Conservation (phyloP, 64 coral and sea anemone genomes). For the Actinia tenebrosa region DNA sequence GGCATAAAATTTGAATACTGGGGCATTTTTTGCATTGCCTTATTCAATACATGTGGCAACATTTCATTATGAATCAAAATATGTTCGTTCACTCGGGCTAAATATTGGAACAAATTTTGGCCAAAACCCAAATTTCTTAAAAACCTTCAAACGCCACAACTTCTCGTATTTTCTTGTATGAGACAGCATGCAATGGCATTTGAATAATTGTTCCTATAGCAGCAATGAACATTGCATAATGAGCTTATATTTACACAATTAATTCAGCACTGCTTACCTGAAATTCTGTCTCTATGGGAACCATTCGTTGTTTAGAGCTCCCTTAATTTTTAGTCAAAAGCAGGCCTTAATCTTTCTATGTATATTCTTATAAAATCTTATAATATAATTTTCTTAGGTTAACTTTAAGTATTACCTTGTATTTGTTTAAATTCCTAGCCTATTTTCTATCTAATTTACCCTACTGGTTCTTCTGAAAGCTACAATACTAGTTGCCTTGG, state of each 20-base stretch:
- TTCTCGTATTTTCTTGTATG: neutral
- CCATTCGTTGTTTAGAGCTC: neutral
- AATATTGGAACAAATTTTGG: neutral
- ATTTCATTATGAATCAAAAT: too few relatives aligned
- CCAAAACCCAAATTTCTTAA: neutral
- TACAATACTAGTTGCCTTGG: neutral
- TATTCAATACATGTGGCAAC: too few relatives aligned
- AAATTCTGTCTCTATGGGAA: neutral
- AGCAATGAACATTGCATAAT: neutral
- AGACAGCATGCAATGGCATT: neutral
- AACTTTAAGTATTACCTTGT: neutral
- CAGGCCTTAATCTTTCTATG: neutral
- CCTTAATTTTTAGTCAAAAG: neutral
- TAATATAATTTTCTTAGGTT: neutral
- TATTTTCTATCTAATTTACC: neutral
- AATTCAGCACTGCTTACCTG: neutral
- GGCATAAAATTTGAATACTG: neutral
- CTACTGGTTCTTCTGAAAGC: neutral
- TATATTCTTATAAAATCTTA: neutral
- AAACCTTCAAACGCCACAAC: neutral
- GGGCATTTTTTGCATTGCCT: neutral
- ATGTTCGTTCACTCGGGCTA: too few relatives aligned
- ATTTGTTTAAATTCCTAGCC: neutral
- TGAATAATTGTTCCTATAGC: neutral
- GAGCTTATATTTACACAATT: neutral